Evolutionary conservation across 2,113 vertebrate species (phyloP).

Genomic region (Ailurus styani): DNA sequence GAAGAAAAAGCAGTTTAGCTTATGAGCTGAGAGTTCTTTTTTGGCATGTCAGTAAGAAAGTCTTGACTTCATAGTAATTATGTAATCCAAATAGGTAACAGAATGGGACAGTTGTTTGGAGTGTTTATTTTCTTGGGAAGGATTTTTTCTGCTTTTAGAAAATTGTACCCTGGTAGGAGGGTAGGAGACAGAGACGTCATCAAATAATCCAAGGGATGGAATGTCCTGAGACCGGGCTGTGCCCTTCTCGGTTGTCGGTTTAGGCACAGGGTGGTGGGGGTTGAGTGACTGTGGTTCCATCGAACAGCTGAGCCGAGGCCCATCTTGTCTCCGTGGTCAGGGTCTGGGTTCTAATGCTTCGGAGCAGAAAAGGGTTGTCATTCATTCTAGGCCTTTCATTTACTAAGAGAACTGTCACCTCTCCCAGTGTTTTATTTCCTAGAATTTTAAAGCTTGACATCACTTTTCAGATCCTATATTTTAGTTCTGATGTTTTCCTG

Average conservation of each 20-base stretch:
- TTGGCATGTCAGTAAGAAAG: constrained; percentile 6
- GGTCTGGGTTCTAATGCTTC: not conserved
- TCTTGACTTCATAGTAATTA: constrained; percentile 54
- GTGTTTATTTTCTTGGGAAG: constrained; percentile 72
- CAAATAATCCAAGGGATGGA: constrained; percentile 55
- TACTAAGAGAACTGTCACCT: not conserved
- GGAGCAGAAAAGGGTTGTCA: constrained; percentile 7
- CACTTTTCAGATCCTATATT: not conserved
- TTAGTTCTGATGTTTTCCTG: not conserved
- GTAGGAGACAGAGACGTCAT: constrained; percentile 54
- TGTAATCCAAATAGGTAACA: constrained; percentile 66
- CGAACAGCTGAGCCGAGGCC: constrained; percentile 8
- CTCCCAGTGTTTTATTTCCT: not conserved
- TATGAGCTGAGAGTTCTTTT: constrained; percentile 16
- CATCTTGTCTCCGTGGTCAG: not conserved
- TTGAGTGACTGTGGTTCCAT: not conserved
- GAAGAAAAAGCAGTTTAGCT: not conserved
- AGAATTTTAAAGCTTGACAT: not conserved
- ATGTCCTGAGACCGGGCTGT: constrained; percentile 33
- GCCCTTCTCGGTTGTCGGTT: constrained; percentile 33
- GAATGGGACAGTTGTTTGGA: constrained; percentile 65
- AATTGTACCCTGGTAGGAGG: constrained; percentile 54
- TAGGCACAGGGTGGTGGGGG: not conserved
- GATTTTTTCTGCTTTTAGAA: constrained; percentile 68
- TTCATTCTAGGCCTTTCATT: not conserved